A percentile compares a stretch with the other conserved stretches of the same genome.
Conservation (phyloP, 2,797 vertebrate genomes). For the Alectoris magna region DNA sequence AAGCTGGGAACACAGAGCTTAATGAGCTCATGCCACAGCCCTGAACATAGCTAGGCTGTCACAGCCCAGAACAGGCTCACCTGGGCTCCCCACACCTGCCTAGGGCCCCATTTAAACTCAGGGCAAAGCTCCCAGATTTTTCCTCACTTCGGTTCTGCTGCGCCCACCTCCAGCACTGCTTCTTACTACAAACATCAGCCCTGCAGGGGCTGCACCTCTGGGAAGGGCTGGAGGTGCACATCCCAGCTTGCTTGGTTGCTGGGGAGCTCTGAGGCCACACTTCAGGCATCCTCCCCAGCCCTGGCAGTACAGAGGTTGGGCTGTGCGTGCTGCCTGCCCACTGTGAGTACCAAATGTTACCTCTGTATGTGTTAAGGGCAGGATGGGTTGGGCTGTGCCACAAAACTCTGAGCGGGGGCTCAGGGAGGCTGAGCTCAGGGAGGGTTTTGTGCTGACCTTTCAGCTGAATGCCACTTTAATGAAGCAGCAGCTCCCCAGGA, state of each 20-base stretch:
- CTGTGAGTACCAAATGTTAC: not conserved
- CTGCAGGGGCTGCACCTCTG: not conserved
- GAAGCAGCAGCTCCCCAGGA: accelerated
- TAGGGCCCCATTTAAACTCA: not conserved
- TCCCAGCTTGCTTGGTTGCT: accelerated
- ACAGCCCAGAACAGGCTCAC: not conserved
- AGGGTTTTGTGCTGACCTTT: not conserved
- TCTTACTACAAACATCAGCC: accelerated
- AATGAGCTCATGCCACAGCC: accelerated
- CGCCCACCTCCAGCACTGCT: accelerated
- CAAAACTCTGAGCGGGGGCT: accelerated
- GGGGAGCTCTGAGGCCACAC: accelerated
- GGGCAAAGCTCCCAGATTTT: not conserved
- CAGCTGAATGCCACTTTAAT: not conserved
- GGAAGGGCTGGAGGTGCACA: accelerated
- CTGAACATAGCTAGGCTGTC: not conserved
- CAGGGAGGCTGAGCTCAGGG: not conserved
- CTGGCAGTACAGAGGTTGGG: not conserved
- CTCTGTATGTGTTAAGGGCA: accelerated
- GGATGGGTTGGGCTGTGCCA: not conserved
- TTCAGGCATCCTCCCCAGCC: not conserved
- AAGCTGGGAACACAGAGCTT: accelerated
- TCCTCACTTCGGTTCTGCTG: accelerated
- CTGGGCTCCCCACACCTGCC: not conserved
- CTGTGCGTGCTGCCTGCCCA: not conserved